phyloP scores from a whole-genome alignment of 2,888 invertebrate genomes.

The Lasioglossum villosulum region DNA sequence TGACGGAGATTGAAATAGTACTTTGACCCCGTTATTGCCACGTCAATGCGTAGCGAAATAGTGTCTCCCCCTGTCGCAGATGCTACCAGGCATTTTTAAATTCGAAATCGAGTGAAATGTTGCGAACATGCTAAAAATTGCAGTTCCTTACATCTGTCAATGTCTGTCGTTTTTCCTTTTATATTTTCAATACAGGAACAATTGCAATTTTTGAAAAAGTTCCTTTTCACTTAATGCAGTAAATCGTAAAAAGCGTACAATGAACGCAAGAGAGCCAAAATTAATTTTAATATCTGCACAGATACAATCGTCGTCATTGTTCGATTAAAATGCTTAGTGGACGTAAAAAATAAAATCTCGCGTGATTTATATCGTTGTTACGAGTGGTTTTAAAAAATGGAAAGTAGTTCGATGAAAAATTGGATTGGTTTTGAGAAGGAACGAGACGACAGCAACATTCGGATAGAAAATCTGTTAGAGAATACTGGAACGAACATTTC shows the following conservation, averaged over 20 bases:
- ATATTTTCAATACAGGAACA: too few species aligned
- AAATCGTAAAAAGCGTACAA: too few species aligned
- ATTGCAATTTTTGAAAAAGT: too few species aligned
- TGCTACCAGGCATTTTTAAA: neutral
- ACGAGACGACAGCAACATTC: neutral
- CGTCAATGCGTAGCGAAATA: neutral
- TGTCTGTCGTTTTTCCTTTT: too few species aligned
- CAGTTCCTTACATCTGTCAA: too few species aligned
- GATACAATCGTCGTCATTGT: neutral
- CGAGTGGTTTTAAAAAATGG: neutral
- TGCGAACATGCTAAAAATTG: too few species aligned
- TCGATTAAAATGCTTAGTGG: neutral
- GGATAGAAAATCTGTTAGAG: neutral
- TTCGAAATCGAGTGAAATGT: neutral
- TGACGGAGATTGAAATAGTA: neutral
- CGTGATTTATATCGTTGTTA: neutral
- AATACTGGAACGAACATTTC: constrained; percentile 4
- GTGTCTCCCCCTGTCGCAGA: neutral
- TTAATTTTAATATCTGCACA: neutral
- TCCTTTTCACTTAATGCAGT: too few species aligned
- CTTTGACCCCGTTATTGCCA: neutral
- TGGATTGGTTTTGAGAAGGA: neutral
- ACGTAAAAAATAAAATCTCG: neutral
- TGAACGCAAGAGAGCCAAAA: neutral
- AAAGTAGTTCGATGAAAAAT: neutral